Conservation (phyloP, 2,113 vertebrate genomes). For the Thryonomys swinderianus region DNA sequence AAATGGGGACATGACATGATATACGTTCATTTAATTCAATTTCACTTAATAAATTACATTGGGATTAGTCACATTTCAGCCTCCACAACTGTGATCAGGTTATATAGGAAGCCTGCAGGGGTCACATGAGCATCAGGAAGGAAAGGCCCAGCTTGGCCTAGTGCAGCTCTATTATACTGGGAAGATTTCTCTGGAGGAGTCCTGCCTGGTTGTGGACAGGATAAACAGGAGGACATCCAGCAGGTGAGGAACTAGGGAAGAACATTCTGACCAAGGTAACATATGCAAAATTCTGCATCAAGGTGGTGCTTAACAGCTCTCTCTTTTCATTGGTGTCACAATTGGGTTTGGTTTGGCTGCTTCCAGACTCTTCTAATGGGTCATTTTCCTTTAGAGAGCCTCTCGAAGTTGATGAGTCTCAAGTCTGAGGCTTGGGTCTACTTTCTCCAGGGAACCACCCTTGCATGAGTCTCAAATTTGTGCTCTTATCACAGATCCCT, state of each 20-base stretch:
- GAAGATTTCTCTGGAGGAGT: background rate
- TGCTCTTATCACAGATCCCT: background rate
- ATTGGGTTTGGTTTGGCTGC: background rate
- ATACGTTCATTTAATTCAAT: background rate
- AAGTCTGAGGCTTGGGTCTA: background rate
- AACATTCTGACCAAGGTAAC: background rate
- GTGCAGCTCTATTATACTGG: background rate
- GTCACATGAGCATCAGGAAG: background rate
- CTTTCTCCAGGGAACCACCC: too few relatives aligned
- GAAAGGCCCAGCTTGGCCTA: background rate
- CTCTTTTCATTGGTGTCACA: background rate
- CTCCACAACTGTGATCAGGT: background rate
- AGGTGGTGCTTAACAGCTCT: background rate
- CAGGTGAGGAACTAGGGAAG: background rate
- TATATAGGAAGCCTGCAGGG: background rate
- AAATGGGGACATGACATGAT: background rate
- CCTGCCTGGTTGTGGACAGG: background rate
- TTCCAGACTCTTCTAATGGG: background rate
- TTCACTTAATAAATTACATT: background rate
- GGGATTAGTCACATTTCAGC: background rate
- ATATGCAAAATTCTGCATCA: background rate
- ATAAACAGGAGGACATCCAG: background rate
- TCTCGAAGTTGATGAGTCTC: background rate
- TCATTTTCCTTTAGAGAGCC: background rate
- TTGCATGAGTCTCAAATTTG: background rate